Evolutionary conservation across 2,113 vertebrate species (phyloP).

Genomic region (Ahaetulla prasina): DNA sequence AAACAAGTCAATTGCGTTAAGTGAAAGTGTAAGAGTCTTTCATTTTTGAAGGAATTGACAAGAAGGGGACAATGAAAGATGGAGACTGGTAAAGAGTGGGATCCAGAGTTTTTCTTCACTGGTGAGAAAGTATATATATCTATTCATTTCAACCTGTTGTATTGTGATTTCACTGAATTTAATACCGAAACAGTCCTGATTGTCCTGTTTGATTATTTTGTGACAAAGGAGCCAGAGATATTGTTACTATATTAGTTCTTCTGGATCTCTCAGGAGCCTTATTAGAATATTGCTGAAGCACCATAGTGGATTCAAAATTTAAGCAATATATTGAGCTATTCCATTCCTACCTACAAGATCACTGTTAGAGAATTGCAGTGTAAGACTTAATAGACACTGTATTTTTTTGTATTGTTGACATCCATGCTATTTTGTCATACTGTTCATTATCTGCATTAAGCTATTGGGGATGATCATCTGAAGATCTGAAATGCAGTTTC

Average conservation of each 20-base stretch:
- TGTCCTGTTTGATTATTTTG: neutral
- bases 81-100: constrained; percentile 16
- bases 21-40: constrained; percentile 6
- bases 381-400: neutral
- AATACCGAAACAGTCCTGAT: neutral
- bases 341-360: neutral
- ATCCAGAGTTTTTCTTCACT: neutral
- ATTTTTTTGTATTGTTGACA: neutral
- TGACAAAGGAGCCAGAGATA: neutral
- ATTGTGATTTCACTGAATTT: neutral
- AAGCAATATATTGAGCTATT: neutral
- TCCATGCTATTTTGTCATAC: neutral
- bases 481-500: neutral
- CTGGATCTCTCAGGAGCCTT: neutral
- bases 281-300: neutral
- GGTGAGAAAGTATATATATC: neutral
- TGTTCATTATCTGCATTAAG: neutral
- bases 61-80: constrained; percentile 40
- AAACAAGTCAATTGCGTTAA: constrained; percentile 8
- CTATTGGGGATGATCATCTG: neutral
- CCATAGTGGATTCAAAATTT: neutral
- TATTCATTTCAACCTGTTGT: neutral
- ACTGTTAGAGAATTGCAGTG: neutral
- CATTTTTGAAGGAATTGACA: constrained; percentile 37
- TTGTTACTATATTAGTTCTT: neutral